Evolutionary conservation across 2,113 vertebrate genomes (phyloP).

Genomic region (Corythornis vintsioides): DNA sequence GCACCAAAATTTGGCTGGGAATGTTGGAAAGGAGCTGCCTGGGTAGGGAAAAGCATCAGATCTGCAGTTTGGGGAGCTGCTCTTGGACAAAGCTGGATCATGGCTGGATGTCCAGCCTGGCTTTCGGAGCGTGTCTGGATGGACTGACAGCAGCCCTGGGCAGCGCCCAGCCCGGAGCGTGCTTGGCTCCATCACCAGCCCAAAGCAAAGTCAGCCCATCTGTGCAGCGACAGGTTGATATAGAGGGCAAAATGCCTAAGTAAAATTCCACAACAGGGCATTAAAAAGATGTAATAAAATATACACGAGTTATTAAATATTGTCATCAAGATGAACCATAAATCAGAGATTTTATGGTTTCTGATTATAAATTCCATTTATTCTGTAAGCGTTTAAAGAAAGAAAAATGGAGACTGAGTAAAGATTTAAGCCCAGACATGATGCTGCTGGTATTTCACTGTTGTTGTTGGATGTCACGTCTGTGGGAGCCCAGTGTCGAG

Average conservation of each 20-base stretch:
- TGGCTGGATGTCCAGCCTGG: background rate
- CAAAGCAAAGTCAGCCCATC: conserved; percentile 22
- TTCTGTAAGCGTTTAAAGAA: conserved; percentile 70
- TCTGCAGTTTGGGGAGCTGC: background rate
- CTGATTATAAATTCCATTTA: conserved; percentile 76
- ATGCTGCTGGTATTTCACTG: conserved; percentile 30
- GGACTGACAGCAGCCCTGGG: background rate
- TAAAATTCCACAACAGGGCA: conserved; percentile 69
- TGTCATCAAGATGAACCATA: conserved; percentile 73
- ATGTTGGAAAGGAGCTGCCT: background rate
- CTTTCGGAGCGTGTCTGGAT: background rate
- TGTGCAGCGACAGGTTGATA: conserved; percentile 47
- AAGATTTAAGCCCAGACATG: conserved; percentile 54
- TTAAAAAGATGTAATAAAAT: conserved; percentile 70
- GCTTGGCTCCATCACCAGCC: background rate
- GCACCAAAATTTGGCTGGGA: background rate
- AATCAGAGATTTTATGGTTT: conserved; percentile 75
- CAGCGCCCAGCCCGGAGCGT: background rate
- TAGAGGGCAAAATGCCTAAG: conserved; percentile 45
- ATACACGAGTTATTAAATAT: conserved; percentile 73
- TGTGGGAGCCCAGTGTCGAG: background rate
- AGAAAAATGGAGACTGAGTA: conserved; percentile 61
- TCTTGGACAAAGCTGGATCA: background rate
- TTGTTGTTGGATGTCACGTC: background rate
- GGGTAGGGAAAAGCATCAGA: background rate